phyloP scores from a whole-genome alignment of 2,113 vertebrate genomes.

The Scortum barcoo region DNA sequence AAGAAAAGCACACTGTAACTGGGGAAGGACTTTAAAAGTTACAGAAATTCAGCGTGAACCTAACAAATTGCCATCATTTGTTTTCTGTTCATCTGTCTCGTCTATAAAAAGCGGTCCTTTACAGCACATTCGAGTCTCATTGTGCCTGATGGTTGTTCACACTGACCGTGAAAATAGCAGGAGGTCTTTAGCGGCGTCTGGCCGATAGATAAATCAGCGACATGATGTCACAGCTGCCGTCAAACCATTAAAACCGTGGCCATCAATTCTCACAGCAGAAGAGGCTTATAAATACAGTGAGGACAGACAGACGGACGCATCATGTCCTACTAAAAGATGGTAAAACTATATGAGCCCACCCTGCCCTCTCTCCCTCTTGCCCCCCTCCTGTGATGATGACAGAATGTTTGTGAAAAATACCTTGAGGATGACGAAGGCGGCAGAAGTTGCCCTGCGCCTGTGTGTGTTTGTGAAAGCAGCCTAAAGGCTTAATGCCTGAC shows the following conservation, averaged over 20 bases:
- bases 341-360: constrained; percentile 59
- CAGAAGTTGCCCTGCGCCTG: constrained; percentile 24
- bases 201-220: constrained; percentile 61
- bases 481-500: not conserved
- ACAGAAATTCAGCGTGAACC: not conserved
- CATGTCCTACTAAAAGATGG: constrained; percentile 56
- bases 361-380: not conserved
- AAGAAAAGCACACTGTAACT: not conserved
- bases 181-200: constrained; percentile 53
- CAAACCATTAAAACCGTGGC: constrained; percentile 56
- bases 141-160: constrained; percentile 27
- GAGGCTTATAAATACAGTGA: constrained; percentile 65
- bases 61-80: not conserved
- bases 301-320: constrained; percentile 63
- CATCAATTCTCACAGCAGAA: constrained; percentile 51
- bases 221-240: constrained; percentile 75
- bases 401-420: constrained; percentile 69
- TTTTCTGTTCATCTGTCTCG: not conserved
- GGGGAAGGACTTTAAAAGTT: not conserved
- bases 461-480: constrained; percentile 30
- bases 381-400: constrained; percentile 42
- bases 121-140: constrained; percentile 13
- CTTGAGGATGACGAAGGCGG: constrained; percentile 53
- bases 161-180: constrained; percentile 59
- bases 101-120: constrained; percentile 8